A percentile compares a stretch with the other conserved stretches of the same genome.
Conservation (phyloP, 2,113 vertebrate species). For the Ceyx margarethae region DNA sequence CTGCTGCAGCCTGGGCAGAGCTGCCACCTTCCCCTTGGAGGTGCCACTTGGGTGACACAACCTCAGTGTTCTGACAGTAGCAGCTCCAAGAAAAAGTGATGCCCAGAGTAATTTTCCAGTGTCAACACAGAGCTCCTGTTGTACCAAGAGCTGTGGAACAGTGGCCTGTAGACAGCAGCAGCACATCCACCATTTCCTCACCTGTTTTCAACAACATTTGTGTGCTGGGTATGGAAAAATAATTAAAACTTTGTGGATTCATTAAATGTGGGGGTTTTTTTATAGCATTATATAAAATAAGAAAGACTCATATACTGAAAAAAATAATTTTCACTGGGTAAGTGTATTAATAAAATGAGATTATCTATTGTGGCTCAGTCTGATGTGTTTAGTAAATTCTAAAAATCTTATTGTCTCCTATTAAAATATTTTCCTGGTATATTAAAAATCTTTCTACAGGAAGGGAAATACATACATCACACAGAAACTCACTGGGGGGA, state of each 20-base stretch:
- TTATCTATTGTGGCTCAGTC: not conserved
- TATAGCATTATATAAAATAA: accelerated
- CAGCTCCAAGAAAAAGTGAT: not conserved
- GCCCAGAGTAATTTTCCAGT: not conserved
- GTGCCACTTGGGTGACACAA: too few species aligned
- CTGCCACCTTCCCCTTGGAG: not conserved
- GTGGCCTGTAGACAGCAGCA: not conserved
- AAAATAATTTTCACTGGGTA: not conserved
- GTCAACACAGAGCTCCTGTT: not conserved
- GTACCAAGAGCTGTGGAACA: not conserved
- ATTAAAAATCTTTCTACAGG: not conserved
- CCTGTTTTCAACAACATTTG: accelerated
- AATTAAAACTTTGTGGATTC: not conserved
- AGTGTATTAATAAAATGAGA: too few species aligned
- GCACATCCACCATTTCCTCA: not conserved
- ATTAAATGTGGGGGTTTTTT: not conserved
- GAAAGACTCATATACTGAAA: not conserved
- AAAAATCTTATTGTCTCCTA: not conserved
- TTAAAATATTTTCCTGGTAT: not conserved
- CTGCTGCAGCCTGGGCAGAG: not conserved
- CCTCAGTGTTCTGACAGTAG: not conserved
- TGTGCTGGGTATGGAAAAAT: not conserved
- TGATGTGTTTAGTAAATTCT: not conserved
- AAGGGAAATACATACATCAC: not conserved
- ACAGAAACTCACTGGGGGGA: not conserved